phyloP scores from a whole-genome alignment of 1,140 invertebrate species.

The Cyclargus thomasi region DNA sequence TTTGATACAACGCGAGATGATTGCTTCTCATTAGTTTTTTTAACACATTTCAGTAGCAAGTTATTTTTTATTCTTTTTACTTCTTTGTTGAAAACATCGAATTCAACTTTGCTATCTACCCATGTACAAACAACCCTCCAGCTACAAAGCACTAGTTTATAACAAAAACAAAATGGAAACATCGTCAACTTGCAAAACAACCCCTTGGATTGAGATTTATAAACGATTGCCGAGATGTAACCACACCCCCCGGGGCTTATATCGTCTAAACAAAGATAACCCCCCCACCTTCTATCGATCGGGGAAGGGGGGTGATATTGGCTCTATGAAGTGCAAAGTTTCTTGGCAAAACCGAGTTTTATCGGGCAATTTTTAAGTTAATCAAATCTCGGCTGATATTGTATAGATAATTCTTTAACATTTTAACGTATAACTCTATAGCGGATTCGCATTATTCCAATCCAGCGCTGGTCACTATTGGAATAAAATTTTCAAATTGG shows the following conservation, averaged over 20 bases:
- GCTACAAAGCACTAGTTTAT: not conserved
- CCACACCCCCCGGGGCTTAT: constrained; percentile 42
- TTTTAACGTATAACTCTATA: too few relatives aligned
- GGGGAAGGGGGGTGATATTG: constrained; percentile 21
- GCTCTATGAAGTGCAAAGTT: constrained; percentile 1
- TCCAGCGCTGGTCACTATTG: too few relatives aligned
- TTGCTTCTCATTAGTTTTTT: too few relatives aligned
- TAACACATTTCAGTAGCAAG: too few relatives aligned
- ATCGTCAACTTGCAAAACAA: constrained; percentile 12
- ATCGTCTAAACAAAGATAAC: constrained; percentile 39
- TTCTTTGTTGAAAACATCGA: too few relatives aligned
- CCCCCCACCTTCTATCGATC: constrained; percentile 21
- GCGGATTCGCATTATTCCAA: too few relatives aligned
- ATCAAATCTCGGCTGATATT: not conserved
- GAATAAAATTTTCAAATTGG: too few relatives aligned
- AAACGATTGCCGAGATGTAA: constrained; percentile 24
- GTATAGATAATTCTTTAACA: too few relatives aligned
- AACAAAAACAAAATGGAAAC: not conserved
- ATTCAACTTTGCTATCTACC: too few relatives aligned
- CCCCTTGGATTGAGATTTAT: constrained; percentile 17
- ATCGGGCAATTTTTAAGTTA: not conserved
- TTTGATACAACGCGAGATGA: too few relatives aligned
- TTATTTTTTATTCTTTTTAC: too few relatives aligned
- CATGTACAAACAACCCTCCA: not conserved
- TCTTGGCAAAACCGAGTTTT: not conserved